A percentile compares a stretch with the other conserved stretches of the same genome.
These are phyloP conservation scores for Adelphocoris suturalis DNA, from an alignment of 2,888 invertebrate genomes.

Conservation along the genomic window DNA sequence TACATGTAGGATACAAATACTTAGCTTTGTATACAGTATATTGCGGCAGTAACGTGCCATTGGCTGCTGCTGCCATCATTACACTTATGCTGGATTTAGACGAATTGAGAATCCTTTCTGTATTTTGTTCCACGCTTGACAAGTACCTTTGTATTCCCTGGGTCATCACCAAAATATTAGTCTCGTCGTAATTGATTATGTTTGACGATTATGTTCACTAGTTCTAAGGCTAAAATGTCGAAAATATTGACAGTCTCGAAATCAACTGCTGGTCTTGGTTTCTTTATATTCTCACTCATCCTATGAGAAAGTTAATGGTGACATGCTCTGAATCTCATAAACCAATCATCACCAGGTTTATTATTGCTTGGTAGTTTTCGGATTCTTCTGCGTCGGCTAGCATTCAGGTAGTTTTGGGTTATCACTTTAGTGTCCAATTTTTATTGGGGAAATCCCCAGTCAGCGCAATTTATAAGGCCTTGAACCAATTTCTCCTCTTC, in stretches of 20 bases:
- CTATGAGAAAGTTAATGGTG: constrained; percentile 18
- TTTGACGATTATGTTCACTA: background rate
- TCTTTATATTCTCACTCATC: constrained; percentile 46
- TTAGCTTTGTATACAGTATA: background rate
- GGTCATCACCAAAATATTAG: background rate
- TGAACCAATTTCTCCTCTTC: constrained; percentile 8
- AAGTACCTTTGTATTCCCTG: background rate
- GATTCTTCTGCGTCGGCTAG: constrained; percentile 72
- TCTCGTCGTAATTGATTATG: background rate
- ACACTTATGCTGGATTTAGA: background rate
- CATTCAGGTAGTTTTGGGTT: constrained; percentile 75
- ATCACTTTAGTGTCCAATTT: constrained; percentile 70
- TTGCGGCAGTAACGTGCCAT: background rate
- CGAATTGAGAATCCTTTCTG: background rate
- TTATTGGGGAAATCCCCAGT: constrained; percentile 41
- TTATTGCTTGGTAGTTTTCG: too few relatives aligned
- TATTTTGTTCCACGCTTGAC: background rate
- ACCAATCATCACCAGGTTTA: too few relatives aligned
- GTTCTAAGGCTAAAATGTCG: too few relatives aligned
- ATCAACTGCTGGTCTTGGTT: too few relatives aligned
- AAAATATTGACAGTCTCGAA: too few relatives aligned
- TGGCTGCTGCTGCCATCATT: background rate
- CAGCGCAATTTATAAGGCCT: constrained; percentile 27
- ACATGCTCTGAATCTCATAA: constrained; percentile 60
- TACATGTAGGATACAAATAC: background rate